phyloP scores from a whole-genome alignment of 2,888 invertebrate species.

The Eupelmus urozonus region DNA sequence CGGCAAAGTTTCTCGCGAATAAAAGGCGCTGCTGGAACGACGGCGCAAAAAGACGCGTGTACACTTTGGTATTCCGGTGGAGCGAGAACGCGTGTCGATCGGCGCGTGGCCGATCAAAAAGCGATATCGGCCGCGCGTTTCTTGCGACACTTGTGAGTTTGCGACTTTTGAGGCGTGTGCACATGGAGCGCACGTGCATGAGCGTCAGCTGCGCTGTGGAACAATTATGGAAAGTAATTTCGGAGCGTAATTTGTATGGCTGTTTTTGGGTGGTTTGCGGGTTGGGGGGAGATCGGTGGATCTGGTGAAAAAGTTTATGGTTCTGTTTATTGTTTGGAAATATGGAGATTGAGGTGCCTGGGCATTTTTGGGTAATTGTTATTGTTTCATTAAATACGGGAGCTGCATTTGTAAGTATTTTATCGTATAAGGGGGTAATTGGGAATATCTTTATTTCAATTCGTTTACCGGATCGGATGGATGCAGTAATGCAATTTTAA shows the following conservation, averaged over 20 bases:
- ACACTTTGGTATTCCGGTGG: slow-evolving; percentile 42
- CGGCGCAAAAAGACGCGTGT: background rate
- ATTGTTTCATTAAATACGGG: slow-evolving; percentile 22
- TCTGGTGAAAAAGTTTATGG: background rate
- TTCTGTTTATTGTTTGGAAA: slow-evolving; percentile 23
- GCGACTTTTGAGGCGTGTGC: background rate
- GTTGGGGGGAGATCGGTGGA: background rate
- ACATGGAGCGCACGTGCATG: background rate
- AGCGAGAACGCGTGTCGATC: slow-evolving; percentile 41
- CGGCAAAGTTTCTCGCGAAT: slow-evolving; percentile 13
- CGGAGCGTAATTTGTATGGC: slow-evolving; percentile 16
- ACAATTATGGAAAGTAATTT: slow-evolving; percentile 50
- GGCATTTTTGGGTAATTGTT: slow-evolving; percentile 22
- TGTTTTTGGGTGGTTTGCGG: background rate
- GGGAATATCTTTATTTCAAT: too few species aligned
- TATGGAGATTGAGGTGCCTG: background rate
- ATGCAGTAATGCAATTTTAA: too few species aligned
- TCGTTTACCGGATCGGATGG: too few species aligned
- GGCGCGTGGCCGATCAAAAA: slow-evolving; percentile 48
- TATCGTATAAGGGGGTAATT: too few species aligned
- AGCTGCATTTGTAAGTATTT: background rate
- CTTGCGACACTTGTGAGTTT: background rate
- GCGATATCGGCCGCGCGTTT: slow-evolving; percentile 16
- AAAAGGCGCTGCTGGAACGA: too few species aligned
- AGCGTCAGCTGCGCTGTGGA: slow-evolving; percentile 21